Percentiles rank a stretch among this genome's conserved stretches.
Evolutionary conservation across 2,888 invertebrate species (phyloP).

Genomic region (Cyrtodaria siliqua): DNA sequence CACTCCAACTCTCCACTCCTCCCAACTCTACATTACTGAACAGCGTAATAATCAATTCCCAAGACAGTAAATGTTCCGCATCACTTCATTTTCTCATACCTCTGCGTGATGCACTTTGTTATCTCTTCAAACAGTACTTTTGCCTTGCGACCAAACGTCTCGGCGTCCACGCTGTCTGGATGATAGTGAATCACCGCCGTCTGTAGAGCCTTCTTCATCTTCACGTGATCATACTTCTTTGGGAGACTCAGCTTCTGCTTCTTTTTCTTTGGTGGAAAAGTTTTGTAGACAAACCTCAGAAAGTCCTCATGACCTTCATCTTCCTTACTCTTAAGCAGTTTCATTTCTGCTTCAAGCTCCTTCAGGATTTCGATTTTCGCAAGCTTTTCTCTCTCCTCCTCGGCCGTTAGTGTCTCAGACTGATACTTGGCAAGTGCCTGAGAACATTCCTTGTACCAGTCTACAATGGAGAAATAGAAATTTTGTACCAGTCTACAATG

Average conservation of each 20-base stretch:
- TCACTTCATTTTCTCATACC: constrained; percentile 52
- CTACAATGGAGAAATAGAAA: constrained; percentile 38
- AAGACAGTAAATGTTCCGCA: too few species aligned
- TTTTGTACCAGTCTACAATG: too few species aligned
- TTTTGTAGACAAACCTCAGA: constrained; percentile 62
- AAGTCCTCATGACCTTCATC: constrained; percentile 44
- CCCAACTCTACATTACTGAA: too few species aligned
- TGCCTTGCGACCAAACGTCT: constrained; percentile 64
- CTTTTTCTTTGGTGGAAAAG: constrained; percentile 65
- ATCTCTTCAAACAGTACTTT: constrained; percentile 74
- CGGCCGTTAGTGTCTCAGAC: constrained; percentile 50
- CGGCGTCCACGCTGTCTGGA: constrained; percentile 66
- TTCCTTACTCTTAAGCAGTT: constrained; percentile 50
- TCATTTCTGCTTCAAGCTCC: constrained; percentile 44
- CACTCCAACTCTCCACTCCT: too few species aligned
- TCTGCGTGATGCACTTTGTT: constrained; percentile 66
- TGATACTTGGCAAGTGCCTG: constrained; percentile 61
- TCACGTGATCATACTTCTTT: constrained; percentile 17
- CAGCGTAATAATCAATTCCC: too few species aligned
- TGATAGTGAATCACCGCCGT: constrained; percentile 71
- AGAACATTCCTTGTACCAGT: constrained; percentile 67
- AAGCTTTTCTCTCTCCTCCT: constrained; percentile 53
- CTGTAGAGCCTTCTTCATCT: constrained; percentile 59
- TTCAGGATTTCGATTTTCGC: constrained; percentile 48
- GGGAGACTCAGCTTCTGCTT: constrained; percentile 44